A percentile compares a stretch with the other conserved stretches of the same genome.
phyloP scores from a whole-genome alignment of 2,888 invertebrate genomes.

The Anoplius nigerrimus region DNA sequence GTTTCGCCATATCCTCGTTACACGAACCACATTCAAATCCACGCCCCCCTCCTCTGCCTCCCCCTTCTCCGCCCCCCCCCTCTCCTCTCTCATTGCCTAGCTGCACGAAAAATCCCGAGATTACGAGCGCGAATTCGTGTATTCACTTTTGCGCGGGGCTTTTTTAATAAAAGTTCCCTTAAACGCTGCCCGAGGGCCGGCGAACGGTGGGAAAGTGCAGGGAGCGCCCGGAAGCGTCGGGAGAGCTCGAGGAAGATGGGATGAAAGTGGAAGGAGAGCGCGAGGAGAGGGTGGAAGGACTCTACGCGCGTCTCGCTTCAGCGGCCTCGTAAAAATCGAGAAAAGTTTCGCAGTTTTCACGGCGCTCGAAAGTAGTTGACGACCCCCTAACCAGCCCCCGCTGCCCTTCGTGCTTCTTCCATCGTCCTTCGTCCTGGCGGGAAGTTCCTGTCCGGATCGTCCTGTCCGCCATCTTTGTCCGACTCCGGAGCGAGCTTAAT shows the following conservation, averaged over 20 bases:
- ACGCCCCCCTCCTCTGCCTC: no score
- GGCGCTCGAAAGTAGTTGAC: conserved; percentile 25
- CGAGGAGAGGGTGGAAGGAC: no score
- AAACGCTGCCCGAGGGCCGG: conserved; percentile 36
- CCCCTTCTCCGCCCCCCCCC: no score
- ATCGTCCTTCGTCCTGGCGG: conserved; percentile 18
- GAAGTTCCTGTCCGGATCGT: no score
- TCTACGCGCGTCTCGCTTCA: conserved; percentile 46
- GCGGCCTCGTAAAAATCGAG: conserved; percentile 49
- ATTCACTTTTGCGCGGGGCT: conserved; percentile 28
- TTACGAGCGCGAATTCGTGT: conserved; percentile 47
- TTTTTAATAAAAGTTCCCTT: conserved; percentile 60
- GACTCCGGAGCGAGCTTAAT: conserved; percentile 35
- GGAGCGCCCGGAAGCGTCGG: not conserved
- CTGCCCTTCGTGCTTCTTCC: not conserved
- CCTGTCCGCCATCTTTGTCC: conserved; percentile 21
- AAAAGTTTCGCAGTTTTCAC: conserved; percentile 45
- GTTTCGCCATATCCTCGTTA: no score
- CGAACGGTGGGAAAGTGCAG: conserved; percentile 25
- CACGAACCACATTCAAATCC: no score
- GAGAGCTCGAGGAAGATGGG: conserved; percentile 8
- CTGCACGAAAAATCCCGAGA: conserved; percentile 49
- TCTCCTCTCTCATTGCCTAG: no score
- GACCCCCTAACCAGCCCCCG: conserved; percentile 11
- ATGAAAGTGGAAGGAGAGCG: conserved; percentile 25